phyloP scores from a whole-genome alignment of 2,113 vertebrate species.

The Clarias magur region DNA sequence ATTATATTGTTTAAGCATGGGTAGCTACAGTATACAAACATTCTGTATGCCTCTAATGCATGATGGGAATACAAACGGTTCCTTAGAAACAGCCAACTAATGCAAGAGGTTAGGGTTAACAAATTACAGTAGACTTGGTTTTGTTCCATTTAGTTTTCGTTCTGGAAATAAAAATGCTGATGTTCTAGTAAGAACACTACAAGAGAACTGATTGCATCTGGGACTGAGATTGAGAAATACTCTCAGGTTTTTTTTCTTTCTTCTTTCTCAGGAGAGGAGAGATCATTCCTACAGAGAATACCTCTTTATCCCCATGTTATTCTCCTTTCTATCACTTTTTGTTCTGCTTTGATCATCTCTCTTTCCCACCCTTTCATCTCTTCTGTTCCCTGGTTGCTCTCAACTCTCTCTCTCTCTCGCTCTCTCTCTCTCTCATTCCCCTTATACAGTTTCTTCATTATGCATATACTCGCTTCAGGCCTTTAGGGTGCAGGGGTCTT shows the following conservation, averaged over 20 bases:
- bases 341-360: background rate
- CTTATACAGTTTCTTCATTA: background rate
- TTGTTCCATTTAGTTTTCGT: background rate
- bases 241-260: background rate
- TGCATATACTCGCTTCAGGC: background rate
- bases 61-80: background rate
- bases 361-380: slow-evolving; percentile 9
- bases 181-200: background rate
- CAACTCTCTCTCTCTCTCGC: background rate
- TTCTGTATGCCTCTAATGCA: background rate
- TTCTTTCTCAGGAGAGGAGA: background rate
- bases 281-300: background rate
- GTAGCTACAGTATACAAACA: background rate
- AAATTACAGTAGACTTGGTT: background rate
- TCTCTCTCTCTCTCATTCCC: background rate
- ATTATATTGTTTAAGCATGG: background rate
- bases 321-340: background rate
- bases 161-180: background rate
- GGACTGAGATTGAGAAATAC: background rate
- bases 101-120: background rate
- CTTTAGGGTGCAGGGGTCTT: background rate
- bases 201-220: background rate
- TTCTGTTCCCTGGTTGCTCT: background rate
- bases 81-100: background rate
- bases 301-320: background rate